phyloP scores from a whole-genome alignment of 2,888 invertebrate species.

The Ptilodon capucinus region DNA sequence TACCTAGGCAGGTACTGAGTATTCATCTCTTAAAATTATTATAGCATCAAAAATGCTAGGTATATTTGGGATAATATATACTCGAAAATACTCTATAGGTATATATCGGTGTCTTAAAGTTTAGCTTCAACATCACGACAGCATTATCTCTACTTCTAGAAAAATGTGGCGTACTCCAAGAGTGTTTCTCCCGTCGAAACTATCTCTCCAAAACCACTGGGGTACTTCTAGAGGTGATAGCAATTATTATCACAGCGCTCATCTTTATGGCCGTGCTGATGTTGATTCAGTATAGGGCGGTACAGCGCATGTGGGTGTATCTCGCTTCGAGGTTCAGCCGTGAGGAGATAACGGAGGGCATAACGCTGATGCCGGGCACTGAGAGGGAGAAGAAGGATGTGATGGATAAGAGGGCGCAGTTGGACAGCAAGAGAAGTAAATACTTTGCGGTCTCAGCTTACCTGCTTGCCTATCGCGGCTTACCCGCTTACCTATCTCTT shows the following conservation, averaged over 20 bases:
- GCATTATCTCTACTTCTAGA: constrained; percentile 34
- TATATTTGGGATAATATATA: too few species aligned
- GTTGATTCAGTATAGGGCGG: constrained; percentile 56
- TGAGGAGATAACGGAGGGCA: constrained; percentile 9
- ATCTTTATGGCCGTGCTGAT: constrained; percentile 47
- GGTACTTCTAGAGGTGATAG: constrained; percentile 48
- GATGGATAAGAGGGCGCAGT: constrained; percentile 35
- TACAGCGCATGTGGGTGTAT: constrained; percentile 38
- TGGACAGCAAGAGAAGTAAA: constrained; percentile 36
- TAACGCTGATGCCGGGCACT: constrained; percentile 28
- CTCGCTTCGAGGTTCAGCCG: constrained; percentile 21
- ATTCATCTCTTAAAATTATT: too few species aligned
- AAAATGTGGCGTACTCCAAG: constrained; percentile 66
- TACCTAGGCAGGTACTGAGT: too few species aligned
- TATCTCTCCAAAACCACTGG: constrained; percentile 49
- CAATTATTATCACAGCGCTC: constrained; percentile 42
- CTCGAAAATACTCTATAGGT: too few species aligned
- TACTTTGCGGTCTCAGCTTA: too few species aligned
- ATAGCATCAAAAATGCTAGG: too few species aligned
- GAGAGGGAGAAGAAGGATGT: constrained; percentile 44
- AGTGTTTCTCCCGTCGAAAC: constrained; percentile 51
- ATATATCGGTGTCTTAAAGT: too few species aligned
- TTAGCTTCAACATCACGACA: too few species aligned
- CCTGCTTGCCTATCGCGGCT: too few species aligned
- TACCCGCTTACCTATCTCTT: too few species aligned